These are phyloP conservation scores for Parascotia fuliginaria DNA, from an alignment of 2,888 invertebrate species.

Conservation along the genomic window DNA sequence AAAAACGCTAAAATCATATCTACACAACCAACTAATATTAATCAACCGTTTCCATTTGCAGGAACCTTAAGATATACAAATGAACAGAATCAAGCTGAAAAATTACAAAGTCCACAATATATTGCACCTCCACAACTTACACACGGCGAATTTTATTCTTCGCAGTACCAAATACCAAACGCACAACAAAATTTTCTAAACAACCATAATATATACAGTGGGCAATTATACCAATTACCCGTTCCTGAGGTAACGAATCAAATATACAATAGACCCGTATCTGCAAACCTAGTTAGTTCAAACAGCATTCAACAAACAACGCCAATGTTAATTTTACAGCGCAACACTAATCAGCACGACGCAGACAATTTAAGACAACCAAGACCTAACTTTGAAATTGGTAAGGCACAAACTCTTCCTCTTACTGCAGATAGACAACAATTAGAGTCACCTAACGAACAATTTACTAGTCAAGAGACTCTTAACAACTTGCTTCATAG, in stretches of 20 bases:
- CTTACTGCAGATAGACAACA: slow-evolving; percentile 58
- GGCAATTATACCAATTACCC: slow-evolving; percentile 74
- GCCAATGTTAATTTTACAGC: slow-evolving; percentile 39
- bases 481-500: slow-evolving; percentile 57
- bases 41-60: slow-evolving; percentile 44
- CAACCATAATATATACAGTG: slow-evolving; percentile 69
- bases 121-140: slow-evolving; percentile 46
- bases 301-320: slow-evolving; percentile 36
- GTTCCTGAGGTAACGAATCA: slow-evolving; percentile 76
- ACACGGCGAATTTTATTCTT: slow-evolving; percentile 46
- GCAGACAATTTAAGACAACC: slow-evolving; percentile 23
- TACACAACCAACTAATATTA: slow-evolving; percentile 38
- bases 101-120: slow-evolving; percentile 47
- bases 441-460: slow-evolving; percentile 49
- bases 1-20: slow-evolving; percentile 37
- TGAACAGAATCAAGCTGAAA: slow-evolving; percentile 40
- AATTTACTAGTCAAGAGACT: slow-evolving; percentile 59
- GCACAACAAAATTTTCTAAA: slow-evolving; percentile 37
- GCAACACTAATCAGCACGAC: slow-evolving; percentile 30
- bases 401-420: slow-evolving; percentile 61
- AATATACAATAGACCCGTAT: slow-evolving; percentile 64
- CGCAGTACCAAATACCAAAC: slow-evolving; percentile 48
- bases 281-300: slow-evolving; percentile 46
- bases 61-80: slow-evolving; percentile 41
- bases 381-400: slow-evolving; percentile 55